Evolutionary conservation across 1,140 invertebrate species (phyloP).

Genomic region (Ladona fulva): DNA sequence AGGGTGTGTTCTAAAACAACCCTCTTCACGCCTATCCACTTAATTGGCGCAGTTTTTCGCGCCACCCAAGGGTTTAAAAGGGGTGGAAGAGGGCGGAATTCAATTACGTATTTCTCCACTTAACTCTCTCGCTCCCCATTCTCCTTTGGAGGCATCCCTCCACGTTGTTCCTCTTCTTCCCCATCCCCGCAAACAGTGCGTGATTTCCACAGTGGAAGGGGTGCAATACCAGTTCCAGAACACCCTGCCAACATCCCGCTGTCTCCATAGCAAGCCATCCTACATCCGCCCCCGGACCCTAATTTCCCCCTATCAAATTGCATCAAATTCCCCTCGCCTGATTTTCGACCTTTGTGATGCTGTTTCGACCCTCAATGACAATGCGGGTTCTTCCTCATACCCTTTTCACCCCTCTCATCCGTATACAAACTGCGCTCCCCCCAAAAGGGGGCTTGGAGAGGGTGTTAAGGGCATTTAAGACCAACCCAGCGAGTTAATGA

Average conservation of each 20-base stretch:
- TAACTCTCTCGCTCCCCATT: neutral
- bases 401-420: neutral
- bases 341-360: no score
- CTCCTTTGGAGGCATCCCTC: neutral
- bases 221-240: neutral
- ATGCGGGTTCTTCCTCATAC: neutral
- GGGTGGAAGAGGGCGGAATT: neutral
- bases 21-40: constrained; percentile 1
- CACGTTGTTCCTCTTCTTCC: neutral
- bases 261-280: no score
- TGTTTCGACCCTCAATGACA: no score
- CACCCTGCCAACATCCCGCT: no score
- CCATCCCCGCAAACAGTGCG: neutral
- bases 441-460: no score
- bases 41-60: constrained; percentile 8
- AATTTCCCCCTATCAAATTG: neutral
- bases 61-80: neutral
- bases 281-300: neutral
- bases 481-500: neutral
- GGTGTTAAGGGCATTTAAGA: neutral
- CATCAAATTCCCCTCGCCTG: neutral
- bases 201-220: neutral
- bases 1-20: neutral
- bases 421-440: neutral
- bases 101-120: neutral